Percentiles rank a stretch among this genome's conserved stretches.
Conservation (phyloP, 2,888 invertebrate species). For the Lepidochitona cinerea region DNA sequence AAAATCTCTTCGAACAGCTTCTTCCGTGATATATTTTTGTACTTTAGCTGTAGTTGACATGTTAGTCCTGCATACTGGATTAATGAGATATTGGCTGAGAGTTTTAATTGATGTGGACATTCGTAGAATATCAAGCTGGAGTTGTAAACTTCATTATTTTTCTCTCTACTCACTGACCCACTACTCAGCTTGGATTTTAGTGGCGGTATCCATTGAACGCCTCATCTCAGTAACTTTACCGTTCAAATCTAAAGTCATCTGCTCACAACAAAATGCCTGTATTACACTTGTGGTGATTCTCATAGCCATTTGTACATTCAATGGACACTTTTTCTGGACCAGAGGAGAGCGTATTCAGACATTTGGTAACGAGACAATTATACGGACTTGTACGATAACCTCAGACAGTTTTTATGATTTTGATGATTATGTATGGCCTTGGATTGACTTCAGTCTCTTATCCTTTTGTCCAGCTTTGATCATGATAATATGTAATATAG, state of each 20-base stretch:
- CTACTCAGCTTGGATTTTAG: constrained; percentile 60
- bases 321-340: constrained; percentile 47
- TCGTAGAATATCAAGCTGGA: constrained; percentile 27
- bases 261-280: constrained; percentile 33
- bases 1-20: neutral
- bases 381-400: constrained; percentile 23
- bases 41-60: constrained; percentile 45
- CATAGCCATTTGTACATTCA: constrained; percentile 35
- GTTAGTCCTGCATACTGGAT: constrained; percentile 49
- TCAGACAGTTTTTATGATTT: constrained; percentile 33
- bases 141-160: constrained; percentile 49
- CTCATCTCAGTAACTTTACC: constrained; percentile 53
- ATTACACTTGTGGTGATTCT: constrained; percentile 28
- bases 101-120: constrained; percentile 39
- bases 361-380: neutral
- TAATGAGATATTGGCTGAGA: constrained; percentile 46
- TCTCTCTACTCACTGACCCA: constrained; percentile 51
- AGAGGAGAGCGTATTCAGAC: constrained; percentile 17
- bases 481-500: constrained; percentile 49
- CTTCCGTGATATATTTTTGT: neutral
- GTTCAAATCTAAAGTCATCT: constrained; percentile 38
- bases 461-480: constrained; percentile 49
- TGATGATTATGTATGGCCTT: constrained; percentile 44
- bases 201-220: constrained; percentile 55
- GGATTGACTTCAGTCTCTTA: constrained; percentile 54